A percentile compares a stretch with the other conserved stretches of the same genome.
Conservation (phyloP, 2,888 invertebrate genomes). For the Xanthia togata region DNA sequence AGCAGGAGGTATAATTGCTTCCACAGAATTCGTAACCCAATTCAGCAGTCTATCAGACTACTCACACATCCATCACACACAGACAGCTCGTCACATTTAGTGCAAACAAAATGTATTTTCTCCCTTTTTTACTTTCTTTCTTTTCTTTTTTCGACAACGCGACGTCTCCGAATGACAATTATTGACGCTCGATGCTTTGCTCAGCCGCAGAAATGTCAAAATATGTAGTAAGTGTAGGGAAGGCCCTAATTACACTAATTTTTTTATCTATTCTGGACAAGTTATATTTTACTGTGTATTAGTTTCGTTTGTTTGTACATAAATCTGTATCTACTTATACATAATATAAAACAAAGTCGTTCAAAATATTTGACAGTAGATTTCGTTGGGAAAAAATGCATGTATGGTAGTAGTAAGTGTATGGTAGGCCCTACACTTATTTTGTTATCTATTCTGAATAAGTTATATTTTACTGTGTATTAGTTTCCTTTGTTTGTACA, state of each 20-base stretch:
- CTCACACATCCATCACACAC: background rate
- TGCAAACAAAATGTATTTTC: background rate
- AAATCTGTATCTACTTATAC: too few relatives aligned
- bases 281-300: too few relatives aligned
- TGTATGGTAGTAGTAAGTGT: too few relatives aligned
- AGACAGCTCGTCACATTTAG: background rate
- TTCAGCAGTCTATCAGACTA: background rate
- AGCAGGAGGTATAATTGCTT: too few relatives aligned
- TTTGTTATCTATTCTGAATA: background rate
- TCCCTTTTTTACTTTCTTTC: too few relatives aligned
- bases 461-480: background rate
- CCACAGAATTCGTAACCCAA: background rate
- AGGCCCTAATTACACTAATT: too few relatives aligned
- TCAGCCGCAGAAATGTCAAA: constrained; percentile 2
- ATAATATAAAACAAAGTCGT: too few relatives aligned
- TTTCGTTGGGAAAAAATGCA: background rate
- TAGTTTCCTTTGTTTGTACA: background rate
- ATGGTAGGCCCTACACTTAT: too few relatives aligned
- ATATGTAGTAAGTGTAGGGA: too few relatives aligned
- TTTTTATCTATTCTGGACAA: too few relatives aligned
- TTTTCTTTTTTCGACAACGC: background rate
- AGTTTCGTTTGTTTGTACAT: too few relatives aligned
- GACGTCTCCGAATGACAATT: background rate
- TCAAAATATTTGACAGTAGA: background rate
- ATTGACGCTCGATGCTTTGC: background rate